A percentile compares a stretch with the other conserved stretches of the same genome.
phyloP scores from a whole-genome alignment of 1,140 invertebrate species.

The Microplitis mediator region DNA sequence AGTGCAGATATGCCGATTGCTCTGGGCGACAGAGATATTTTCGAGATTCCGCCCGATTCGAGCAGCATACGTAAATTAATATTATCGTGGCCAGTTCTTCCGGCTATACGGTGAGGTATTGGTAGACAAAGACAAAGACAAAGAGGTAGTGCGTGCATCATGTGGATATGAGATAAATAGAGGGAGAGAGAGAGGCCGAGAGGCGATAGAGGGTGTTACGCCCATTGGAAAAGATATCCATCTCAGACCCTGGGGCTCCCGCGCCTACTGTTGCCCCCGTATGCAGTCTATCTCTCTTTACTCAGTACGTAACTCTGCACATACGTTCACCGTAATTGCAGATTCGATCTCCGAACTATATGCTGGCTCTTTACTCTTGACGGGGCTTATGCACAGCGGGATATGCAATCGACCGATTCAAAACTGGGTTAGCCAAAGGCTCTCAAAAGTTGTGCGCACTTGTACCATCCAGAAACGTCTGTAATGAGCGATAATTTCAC shows the following conservation, averaged over 20 bases:
- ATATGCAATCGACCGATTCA: slow-evolving; percentile 25
- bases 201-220: slow-evolving; percentile 21
- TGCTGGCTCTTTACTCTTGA: slow-evolving; percentile 3
- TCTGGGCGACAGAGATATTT: not conserved
- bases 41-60: slow-evolving; percentile 8
- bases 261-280: slow-evolving; percentile 35
- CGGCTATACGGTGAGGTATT: slow-evolving; percentile 13
- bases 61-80: slow-evolving; percentile 34
- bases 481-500: slow-evolving; percentile 20
- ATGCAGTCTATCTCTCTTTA: slow-evolving; percentile 18
- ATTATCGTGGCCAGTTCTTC: slow-evolving; percentile 29
- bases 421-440: slow-evolving; percentile 29
- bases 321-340: slow-evolving; percentile 31
- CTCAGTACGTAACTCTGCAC: slow-evolving; percentile 5
- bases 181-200: not conserved
- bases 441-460: not conserved
- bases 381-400: not conserved
- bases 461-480: not conserved
- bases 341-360: slow-evolving; percentile 21
- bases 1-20: not conserved
- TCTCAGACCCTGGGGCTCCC: slow-evolving; percentile 30
- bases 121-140: not conserved
- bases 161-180: not conserved
- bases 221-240: slow-evolving; percentile 34
- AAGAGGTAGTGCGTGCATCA: too few relatives aligned